Conservation (phyloP, 2,888 invertebrate genomes). For the Pogonocherus hispidulus region DNA sequence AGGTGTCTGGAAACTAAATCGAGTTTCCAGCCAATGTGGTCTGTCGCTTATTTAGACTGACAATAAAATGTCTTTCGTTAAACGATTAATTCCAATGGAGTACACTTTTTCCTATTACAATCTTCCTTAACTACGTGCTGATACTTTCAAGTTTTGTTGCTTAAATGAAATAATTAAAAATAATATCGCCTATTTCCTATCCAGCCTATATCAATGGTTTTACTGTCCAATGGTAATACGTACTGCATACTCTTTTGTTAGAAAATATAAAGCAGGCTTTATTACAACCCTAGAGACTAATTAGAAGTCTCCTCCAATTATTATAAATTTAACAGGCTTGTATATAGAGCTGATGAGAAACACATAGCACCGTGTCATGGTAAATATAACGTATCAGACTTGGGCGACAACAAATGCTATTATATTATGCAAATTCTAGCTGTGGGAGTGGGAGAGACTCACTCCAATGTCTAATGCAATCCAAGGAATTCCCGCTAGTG, state of each 20-base stretch:
- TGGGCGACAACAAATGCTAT: conserved; percentile 26
- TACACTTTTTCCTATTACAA: no score
- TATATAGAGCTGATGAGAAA: conserved; percentile 4
- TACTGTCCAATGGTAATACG: no score
- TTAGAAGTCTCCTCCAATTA: conserved; percentile 16
- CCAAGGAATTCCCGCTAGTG: conserved; percentile 16
- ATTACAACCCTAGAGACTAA: not conserved
- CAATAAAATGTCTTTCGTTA: no score
- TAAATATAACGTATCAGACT: conserved; percentile 26
- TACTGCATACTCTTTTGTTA: no score
- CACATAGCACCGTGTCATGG: conserved; percentile 17
- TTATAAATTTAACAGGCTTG: conserved; percentile 13
- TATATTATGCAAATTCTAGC: conserved; percentile 33
- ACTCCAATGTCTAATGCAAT: conserved; percentile 15
- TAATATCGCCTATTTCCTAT: not conserved
- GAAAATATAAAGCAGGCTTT: no score
- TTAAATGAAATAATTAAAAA: no score
- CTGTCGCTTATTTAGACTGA: not conserved
- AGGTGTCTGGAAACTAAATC: not conserved
- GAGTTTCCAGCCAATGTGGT: conserved; percentile 1
- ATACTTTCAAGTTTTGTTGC: no score
- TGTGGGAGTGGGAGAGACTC: conserved; percentile 18
- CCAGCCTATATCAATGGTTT: no score
- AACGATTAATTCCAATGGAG: no score
- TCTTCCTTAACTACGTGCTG: no score